Conservation (phyloP, 1,140 invertebrate genomes). For the Drosophila pandora region DNA sequence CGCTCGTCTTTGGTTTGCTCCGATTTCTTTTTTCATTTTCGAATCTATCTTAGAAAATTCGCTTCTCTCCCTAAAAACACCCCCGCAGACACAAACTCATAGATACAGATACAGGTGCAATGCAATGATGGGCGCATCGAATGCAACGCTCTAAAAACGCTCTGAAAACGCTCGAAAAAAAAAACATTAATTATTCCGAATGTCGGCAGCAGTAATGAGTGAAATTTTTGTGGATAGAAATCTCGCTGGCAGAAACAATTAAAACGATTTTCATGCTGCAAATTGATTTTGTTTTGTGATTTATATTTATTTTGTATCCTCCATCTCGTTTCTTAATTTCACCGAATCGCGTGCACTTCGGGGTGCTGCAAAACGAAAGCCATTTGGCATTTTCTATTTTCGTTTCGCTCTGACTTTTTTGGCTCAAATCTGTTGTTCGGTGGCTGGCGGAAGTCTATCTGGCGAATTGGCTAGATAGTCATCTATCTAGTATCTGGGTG, state of each 20-base stretch:
- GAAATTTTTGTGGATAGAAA: constrained; percentile 55
- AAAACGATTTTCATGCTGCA: constrained; percentile 70
- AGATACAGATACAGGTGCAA: constrained; percentile 1
- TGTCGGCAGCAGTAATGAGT: constrained; percentile 55
- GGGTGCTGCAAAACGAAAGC: constrained; percentile 46
- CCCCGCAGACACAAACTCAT: background rate
- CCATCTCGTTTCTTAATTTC: constrained; percentile 15
- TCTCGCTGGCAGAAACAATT: constrained; percentile 67
- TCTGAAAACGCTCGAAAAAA: constrained; percentile 53
- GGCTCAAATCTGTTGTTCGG: constrained; percentile 35
- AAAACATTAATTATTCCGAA: constrained; percentile 55
- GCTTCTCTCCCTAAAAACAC: background rate
- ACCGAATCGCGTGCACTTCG: constrained; percentile 59
- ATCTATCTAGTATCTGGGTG: constrained; percentile 2
- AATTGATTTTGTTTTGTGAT: constrained; percentile 58
- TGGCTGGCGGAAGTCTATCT: too few relatives aligned
- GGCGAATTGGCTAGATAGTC: constrained; percentile 8
- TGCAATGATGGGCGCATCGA: constrained; percentile 24
- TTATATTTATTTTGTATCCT: constrained; percentile 16
- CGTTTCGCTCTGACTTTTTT: constrained; percentile 73
- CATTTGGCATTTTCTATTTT: constrained; percentile 74
- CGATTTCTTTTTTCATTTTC: constrained; percentile 32
- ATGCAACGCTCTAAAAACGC: constrained; percentile 69
- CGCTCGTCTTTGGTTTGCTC: constrained; percentile 4
- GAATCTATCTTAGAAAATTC: constrained; percentile 4